Percentiles rank a stretch among this genome's conserved stretches.
Evolutionary conservation across 2,113 vertebrate species (phyloP).

Genomic region (Turdus rufiventris): DNA sequence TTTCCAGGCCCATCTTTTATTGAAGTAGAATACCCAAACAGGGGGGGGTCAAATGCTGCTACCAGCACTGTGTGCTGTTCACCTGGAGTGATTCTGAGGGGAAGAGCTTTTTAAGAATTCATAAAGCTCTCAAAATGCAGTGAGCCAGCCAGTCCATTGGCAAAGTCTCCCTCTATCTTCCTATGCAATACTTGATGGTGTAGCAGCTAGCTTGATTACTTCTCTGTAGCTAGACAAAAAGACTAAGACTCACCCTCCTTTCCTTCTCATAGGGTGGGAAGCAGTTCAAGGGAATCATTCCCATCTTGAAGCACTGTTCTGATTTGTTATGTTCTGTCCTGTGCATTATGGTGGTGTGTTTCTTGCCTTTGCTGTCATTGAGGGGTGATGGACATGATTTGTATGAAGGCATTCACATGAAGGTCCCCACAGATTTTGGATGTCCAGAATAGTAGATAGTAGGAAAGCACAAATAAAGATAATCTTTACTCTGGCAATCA

Average conservation of each 20-base stretch:
- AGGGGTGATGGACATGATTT: neutral
- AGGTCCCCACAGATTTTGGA: neutral
- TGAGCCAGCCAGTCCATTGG: neutral
- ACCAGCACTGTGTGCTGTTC: neutral
- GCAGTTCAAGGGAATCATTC: neutral
- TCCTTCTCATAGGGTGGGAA: neutral
- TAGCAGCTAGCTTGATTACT: neutral
- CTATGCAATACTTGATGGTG: neutral
- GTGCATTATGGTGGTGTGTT: neutral
- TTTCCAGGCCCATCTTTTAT: neutral
- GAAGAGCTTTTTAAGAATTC: neutral
- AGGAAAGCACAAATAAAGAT: constrained; percentile 20
- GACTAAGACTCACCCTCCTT: neutral
- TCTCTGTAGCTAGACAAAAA: neutral
- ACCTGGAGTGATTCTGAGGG: neutral
- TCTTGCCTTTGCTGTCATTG: constrained; percentile 10
- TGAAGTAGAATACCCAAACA: neutral
- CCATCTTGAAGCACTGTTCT: neutral
- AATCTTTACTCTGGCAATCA: neutral
- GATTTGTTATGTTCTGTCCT: neutral
- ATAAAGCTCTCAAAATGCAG: neutral
- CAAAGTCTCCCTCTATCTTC: neutral
- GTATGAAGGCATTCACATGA: neutral
- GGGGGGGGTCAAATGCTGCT: neutral
- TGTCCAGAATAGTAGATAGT: neutral